These are phyloP conservation scores for Rhimphoctona megacephalus DNA, from an alignment of 2,888 invertebrate genomes.

Conservation along the genomic window DNA sequence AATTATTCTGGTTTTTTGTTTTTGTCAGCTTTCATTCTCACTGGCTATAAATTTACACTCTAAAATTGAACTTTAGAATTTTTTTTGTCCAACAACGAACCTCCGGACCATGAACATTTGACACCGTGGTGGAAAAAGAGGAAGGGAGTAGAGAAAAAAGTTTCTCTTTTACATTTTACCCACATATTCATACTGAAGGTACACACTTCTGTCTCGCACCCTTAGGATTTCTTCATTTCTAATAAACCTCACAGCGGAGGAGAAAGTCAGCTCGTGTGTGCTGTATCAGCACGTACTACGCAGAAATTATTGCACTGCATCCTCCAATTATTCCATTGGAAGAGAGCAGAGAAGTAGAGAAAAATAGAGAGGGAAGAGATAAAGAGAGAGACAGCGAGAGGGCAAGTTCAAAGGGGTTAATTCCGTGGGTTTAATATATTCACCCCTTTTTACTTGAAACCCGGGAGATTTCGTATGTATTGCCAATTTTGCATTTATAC, in stretches of 20 bases:
- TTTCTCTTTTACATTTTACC: not conserved
- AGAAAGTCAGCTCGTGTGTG: conserved; percentile 43
- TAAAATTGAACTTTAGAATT: not conserved
- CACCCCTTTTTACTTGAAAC: conserved; percentile 85
- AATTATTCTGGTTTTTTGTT: not conserved
- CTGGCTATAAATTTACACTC: not conserved
- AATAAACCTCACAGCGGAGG: conserved; percentile 8
- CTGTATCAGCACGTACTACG: conserved; percentile 58
- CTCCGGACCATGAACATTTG: not conserved
- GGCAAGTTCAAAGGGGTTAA: conserved; percentile 81
- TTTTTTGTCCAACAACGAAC: not conserved
- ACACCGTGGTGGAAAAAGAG: not conserved
- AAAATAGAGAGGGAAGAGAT: conserved; percentile 73
- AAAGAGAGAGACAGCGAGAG: conserved; percentile 35
- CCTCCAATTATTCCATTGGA: conserved; percentile 82
- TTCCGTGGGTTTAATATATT: conserved; percentile 84
- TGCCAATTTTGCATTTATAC: conserved; percentile 85
- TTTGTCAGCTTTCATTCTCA: not conserved
- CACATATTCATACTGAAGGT: not conserved
- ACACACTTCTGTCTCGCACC: not conserved
- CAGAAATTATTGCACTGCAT: conserved; percentile 80
- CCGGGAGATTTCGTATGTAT: conserved; percentile 85
- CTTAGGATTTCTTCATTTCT: conserved; percentile 22
- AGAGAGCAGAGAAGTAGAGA: conserved; percentile 65
- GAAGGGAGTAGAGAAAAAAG: not conserved